A percentile compares a stretch with the other conserved stretches of the same genome.
Evolutionary conservation across 2,113 vertebrate species (phyloP).

Genomic region (Helogale parvula): DNA sequence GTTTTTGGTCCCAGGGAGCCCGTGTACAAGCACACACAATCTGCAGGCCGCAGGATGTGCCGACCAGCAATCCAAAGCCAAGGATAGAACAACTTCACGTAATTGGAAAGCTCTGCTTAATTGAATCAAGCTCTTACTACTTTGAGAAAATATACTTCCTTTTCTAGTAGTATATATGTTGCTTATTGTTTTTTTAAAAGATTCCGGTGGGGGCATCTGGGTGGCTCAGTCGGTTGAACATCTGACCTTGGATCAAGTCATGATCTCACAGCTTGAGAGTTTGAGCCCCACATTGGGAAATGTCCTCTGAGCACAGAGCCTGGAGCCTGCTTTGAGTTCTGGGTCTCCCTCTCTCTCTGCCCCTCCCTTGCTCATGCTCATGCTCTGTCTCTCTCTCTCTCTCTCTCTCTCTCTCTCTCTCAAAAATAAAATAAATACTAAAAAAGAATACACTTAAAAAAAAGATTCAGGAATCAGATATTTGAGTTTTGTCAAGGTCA

Average conservation of each 20-base stretch:
- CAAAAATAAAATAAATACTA: too few relatives aligned
- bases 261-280: too few relatives aligned
- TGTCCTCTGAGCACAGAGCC: too few relatives aligned
- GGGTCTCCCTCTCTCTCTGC: too few relatives aligned
- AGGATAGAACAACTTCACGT: background rate
- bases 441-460: too few relatives aligned
- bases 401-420: too few relatives aligned
- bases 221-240: too few relatives aligned
- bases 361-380: too few relatives aligned
- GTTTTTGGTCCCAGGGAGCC: background rate
- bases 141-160: background rate
- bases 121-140: background rate
- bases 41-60: accelerated
- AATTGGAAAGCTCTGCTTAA: background rate
- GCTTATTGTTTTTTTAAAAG: background rate
- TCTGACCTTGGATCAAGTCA: too few relatives aligned
- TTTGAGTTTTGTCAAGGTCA: background rate
- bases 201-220: background rate
- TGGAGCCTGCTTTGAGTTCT: too few relatives aligned
- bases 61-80: background rate
- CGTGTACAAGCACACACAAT: background rate
- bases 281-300: too few relatives aligned
- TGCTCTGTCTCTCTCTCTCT: too few relatives aligned
- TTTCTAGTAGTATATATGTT: background rate
- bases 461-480: background rate